Evolutionary conservation across 2,797 vertebrate species (phyloP).

Genomic region (Borostomias antarcticus): DNA sequence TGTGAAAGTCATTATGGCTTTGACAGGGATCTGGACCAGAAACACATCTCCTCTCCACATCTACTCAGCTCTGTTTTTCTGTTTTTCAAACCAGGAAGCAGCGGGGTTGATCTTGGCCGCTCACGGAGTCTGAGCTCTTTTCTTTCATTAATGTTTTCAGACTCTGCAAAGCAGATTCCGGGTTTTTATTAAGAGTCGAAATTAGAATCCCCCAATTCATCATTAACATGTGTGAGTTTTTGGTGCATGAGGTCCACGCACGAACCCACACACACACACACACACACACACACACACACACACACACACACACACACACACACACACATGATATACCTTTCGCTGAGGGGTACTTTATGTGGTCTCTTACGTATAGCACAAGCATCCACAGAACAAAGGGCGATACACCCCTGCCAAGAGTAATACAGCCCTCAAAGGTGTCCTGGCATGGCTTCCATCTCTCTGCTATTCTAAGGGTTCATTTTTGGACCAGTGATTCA

Average conservation of each 20-base stretch:
- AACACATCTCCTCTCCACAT: slow-evolving; percentile 72
- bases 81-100: slow-evolving; percentile 86
- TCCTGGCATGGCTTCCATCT: slow-evolving; percentile 29
- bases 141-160: slow-evolving; percentile 87
- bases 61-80: too few species aligned
- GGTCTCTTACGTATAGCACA: background rate
- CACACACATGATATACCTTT: background rate
- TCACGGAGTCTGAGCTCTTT: slow-evolving; percentile 69
- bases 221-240: slow-evolving; percentile 80
- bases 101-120: slow-evolving; percentile 90
- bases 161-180: slow-evolving; percentile 81
- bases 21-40: slow-evolving; percentile 74
- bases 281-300: background rate
- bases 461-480: slow-evolving; percentile 33
- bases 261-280: background rate
- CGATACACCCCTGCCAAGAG: slow-evolving; percentile 41
- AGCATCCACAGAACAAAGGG: slow-evolving; percentile 36
- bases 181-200: slow-evolving; percentile 72
- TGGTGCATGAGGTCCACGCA: slow-evolving; percentile 44
- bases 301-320: slow-evolving; percentile 10
- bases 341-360: background rate
- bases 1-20: slow-evolving; percentile 83
- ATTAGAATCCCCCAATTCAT: slow-evolving; percentile 83
- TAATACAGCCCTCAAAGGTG: slow-evolving; percentile 47
- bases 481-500: slow-evolving; percentile 55